Conservation (phyloP, 2,888 invertebrate genomes). For the Parnassius apollo region DNA sequence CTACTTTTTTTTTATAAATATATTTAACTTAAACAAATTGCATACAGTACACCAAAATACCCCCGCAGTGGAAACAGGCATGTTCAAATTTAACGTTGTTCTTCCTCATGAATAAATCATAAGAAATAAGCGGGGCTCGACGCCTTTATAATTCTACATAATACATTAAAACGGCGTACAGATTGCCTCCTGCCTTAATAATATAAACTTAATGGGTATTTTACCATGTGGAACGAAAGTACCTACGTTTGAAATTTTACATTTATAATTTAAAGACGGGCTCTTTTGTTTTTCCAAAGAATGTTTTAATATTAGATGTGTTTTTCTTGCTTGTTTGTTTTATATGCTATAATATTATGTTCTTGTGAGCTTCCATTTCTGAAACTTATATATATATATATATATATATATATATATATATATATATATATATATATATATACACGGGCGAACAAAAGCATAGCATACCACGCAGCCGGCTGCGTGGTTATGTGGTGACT, state of each 20-base stretch:
- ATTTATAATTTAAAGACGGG: slow-evolving; percentile 7
- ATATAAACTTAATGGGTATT: slow-evolving; percentile 72
- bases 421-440: too few species aligned
- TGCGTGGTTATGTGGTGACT: too few species aligned
- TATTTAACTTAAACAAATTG: slow-evolving; percentile 64
- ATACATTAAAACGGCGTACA: slow-evolving; percentile 79
- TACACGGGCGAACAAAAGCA: too few species aligned
- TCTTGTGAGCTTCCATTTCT: too few species aligned
- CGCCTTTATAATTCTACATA: slow-evolving; percentile 80
- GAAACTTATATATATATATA: too few species aligned
- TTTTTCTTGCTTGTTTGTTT: too few species aligned
- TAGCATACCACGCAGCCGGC: too few species aligned
- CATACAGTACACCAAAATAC: slow-evolving; percentile 61
- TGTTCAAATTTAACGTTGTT: slow-evolving; percentile 74
- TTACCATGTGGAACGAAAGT: slow-evolving; percentile 48
- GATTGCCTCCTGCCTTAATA: slow-evolving; percentile 77
- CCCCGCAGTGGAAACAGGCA: slow-evolving; percentile 56
- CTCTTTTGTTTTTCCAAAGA: slow-evolving; percentile 1
- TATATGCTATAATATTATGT: too few species aligned
- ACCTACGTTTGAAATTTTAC: slow-evolving; percentile 24
- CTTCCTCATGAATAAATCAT: slow-evolving; percentile 80
- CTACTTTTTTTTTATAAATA: slow-evolving; percentile 8
- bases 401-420: too few species aligned
- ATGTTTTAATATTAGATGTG: neutral
- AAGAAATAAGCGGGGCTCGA: slow-evolving; percentile 71